Conservation (phyloP, 1,140 invertebrate genomes). For the Matsumurasca onukii region DNA sequence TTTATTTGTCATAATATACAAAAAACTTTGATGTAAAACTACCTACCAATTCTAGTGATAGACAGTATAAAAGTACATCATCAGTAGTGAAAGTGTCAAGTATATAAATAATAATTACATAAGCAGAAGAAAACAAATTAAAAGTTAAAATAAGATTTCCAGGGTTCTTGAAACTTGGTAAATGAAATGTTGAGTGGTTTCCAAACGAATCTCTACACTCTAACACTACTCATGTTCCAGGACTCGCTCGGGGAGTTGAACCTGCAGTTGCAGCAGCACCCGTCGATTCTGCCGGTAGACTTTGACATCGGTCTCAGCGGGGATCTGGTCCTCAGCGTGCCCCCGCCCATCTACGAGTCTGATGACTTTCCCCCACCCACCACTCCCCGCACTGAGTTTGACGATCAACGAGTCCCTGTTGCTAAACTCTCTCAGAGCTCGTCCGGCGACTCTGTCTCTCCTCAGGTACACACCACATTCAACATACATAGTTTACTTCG, state of each 20-base stretch:
- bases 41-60: no score
- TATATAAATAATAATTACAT: no score
- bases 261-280: constrained; percentile 79
- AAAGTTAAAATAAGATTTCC: no score
- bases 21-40: no score
- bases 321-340: constrained; percentile 51
- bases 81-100: no score
- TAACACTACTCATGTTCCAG: no score
- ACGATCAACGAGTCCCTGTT: constrained; percentile 57
- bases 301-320: constrained; percentile 84
- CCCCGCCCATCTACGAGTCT: constrained; percentile 40
- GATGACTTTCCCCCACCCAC: constrained; percentile 36
- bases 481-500: no score
- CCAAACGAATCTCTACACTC: no score
- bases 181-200: no score
- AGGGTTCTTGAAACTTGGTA: no score
- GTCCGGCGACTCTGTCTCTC: constrained; percentile 49
- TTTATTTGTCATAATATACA: no score
- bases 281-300: constrained; percentile 87
- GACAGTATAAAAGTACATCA: no score
- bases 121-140: background rate
- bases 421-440: constrained; percentile 54
- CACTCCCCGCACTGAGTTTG: constrained; percentile 49
- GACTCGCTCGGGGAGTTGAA: constrained; percentile 81
- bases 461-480: constrained; percentile 42